Conservation (phyloP, 2,797 vertebrate species). For the Oophaga sylvatica region DNA sequence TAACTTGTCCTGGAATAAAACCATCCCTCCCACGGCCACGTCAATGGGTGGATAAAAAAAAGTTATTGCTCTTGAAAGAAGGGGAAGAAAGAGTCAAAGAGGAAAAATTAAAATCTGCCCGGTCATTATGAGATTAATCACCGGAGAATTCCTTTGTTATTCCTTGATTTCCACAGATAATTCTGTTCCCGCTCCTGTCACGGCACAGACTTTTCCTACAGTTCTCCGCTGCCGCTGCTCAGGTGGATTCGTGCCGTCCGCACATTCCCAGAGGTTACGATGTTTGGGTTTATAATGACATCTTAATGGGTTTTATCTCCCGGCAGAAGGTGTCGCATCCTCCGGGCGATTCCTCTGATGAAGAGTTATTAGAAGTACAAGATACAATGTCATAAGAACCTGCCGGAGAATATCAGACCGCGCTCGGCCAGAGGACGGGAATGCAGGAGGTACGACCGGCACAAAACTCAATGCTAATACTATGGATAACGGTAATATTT, state of each 20-base stretch:
- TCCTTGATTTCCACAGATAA: neutral
- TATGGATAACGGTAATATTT: too few species aligned
- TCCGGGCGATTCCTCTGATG: neutral
- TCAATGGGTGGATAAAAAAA: too few species aligned
- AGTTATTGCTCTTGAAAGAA: too few species aligned
- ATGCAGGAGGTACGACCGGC: too few species aligned
- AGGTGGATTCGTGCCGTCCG: neutral
- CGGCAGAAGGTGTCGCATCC: neutral
- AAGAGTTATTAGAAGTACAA: neutral
- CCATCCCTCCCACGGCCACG: too few species aligned
- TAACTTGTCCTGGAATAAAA: too few species aligned
- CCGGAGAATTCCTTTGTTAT: neutral
- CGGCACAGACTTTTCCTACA: neutral
- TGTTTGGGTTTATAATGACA: constrained; percentile 16
- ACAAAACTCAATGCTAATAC: too few species aligned
- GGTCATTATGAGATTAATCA: too few species aligned
- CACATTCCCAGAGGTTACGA: neutral
- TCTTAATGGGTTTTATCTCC: constrained; percentile 25
- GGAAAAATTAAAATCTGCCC: too few species aligned
- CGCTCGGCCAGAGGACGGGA: neutral
- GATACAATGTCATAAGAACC: neutral
- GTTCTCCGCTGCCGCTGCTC: neutral
- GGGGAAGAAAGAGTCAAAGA: too few species aligned
- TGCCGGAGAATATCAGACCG: neutral
- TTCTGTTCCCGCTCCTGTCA: neutral